Conservation (phyloP, 2,113 vertebrate genomes). For the Halichoeres trimaculatus region DNA sequence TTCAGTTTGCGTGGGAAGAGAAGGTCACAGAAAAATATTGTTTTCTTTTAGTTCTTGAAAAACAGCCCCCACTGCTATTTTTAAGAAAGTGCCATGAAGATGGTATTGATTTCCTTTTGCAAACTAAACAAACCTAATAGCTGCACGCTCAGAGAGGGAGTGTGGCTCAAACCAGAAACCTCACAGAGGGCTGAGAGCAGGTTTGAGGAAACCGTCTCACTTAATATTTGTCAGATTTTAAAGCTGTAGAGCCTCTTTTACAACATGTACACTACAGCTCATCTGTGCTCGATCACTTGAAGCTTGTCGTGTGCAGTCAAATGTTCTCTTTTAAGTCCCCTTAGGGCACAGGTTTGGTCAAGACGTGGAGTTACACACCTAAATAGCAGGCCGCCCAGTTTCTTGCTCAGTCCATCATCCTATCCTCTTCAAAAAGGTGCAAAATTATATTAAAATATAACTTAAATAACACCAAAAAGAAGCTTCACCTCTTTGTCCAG, state of each 20-base stretch:
- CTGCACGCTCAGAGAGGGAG: background rate
- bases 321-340: too few species aligned
- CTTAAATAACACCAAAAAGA: too few species aligned
- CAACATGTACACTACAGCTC: background rate
- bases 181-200: background rate
- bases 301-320: background rate
- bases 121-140: background rate
- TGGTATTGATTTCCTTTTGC: slow-evolving; percentile 11
- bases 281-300: background rate
- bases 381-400: too few species aligned
- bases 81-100: background rate
- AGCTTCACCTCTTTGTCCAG: too few species aligned
- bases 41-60: slow-evolving; percentile 16
- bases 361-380: too few species aligned
- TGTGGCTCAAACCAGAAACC: background rate
- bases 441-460: too few species aligned
- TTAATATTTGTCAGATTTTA: background rate
- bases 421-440: too few species aligned
- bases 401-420: too few species aligned
- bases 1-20: slow-evolving; percentile 32
- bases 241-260: background rate
- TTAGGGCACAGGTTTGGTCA: too few species aligned
- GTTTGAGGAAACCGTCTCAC: background rate
- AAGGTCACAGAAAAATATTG: slow-evolving; percentile 16
- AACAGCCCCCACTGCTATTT: background rate